A percentile compares a stretch with the other conserved stretches of the same genome.
Conservation (phyloP, 2,888 invertebrate genomes). For the Melinaea marsaeus region DNA sequence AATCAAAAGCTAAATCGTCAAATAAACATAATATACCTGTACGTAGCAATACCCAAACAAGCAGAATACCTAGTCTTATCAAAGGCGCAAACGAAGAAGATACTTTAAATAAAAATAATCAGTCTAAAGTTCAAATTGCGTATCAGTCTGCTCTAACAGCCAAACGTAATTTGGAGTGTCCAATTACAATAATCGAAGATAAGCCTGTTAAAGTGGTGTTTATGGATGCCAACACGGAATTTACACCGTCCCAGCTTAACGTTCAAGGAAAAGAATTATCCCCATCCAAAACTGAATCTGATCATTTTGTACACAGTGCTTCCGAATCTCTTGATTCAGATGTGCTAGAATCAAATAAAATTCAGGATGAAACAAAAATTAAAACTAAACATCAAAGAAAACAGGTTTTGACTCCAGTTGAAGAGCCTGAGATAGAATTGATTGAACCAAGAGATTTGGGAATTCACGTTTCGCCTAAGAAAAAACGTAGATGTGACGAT, state of each 20-base stretch:
- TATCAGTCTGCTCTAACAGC: constrained; percentile 65
- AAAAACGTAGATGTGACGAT: constrained; percentile 62
- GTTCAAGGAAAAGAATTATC: constrained; percentile 63
- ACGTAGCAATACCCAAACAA: constrained; percentile 39
- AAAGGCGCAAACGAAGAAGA: constrained; percentile 46
- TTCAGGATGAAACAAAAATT: constrained; percentile 51
- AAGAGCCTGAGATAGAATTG: constrained; percentile 65
- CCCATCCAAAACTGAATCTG: constrained; percentile 49
- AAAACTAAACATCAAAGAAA: constrained; percentile 72
- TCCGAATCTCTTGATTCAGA: constrained; percentile 61
- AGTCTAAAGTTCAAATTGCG: constrained; percentile 64
- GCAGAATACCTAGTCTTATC: constrained; percentile 39
- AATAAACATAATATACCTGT: constrained; percentile 42
- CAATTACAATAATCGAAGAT: constrained; percentile 67
- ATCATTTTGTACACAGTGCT: constrained; percentile 41
- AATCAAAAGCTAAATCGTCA: constrained; percentile 50
- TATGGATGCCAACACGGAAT: constrained; percentile 55
- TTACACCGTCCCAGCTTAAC: constrained; percentile 50
- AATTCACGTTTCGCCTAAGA: constrained; percentile 59
- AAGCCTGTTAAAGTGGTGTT: constrained; percentile 71
- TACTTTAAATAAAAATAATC: constrained; percentile 53
- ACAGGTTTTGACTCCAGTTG: constrained; percentile 71
- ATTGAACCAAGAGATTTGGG: constrained; percentile 65
- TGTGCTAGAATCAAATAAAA: constrained; percentile 45
- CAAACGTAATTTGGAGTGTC: constrained; percentile 58